phyloP scores from a whole-genome alignment of 2,888 invertebrate species.

The Lasioglossum zephyrum region DNA sequence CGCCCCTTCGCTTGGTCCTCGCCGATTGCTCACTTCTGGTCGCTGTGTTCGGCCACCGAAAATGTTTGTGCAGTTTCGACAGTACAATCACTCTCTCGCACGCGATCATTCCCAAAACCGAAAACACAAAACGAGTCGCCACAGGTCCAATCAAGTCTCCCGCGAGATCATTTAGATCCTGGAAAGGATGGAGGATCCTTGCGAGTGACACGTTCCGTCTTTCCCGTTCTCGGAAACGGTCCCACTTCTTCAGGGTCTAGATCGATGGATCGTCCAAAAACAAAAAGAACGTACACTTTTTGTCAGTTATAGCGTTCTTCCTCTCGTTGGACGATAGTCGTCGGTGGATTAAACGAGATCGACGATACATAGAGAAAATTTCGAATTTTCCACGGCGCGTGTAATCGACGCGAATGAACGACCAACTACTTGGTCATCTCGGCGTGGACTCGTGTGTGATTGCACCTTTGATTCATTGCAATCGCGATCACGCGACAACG shows the following conservation, averaged over 20 bases:
- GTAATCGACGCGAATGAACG: not conserved
- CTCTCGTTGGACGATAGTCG: constrained; percentile 48
- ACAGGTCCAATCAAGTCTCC: no score
- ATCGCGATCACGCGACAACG: not conserved
- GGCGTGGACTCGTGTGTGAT: constrained; percentile 19
- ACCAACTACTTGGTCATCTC: constrained; percentile 12
- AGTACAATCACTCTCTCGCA: no score
- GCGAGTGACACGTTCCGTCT: not conserved
- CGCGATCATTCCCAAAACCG: not conserved
- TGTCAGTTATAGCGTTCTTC: constrained; percentile 45
- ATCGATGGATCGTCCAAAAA: constrained; percentile 20
- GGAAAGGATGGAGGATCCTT: no score
- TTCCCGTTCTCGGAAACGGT: not conserved
- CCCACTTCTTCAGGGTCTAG: not conserved
- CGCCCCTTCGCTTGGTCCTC: constrained; percentile 57
- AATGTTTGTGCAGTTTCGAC: constrained; percentile 16
- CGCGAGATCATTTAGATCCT: not conserved
- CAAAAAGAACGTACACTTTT: constrained; percentile 59
- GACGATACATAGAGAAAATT: constrained; percentile 46
- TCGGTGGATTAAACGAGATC: constrained; percentile 59
- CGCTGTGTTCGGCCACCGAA: not conserved
- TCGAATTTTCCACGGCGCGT: not conserved
- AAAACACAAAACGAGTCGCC: not conserved
- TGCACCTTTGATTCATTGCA: constrained; percentile 25
- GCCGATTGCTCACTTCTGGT: constrained; percentile 18